A percentile compares a stretch with the other conserved stretches of the same genome.
phyloP scores from a whole-genome alignment of 2,113 vertebrate species.

The Trachemys scripta region DNA sequence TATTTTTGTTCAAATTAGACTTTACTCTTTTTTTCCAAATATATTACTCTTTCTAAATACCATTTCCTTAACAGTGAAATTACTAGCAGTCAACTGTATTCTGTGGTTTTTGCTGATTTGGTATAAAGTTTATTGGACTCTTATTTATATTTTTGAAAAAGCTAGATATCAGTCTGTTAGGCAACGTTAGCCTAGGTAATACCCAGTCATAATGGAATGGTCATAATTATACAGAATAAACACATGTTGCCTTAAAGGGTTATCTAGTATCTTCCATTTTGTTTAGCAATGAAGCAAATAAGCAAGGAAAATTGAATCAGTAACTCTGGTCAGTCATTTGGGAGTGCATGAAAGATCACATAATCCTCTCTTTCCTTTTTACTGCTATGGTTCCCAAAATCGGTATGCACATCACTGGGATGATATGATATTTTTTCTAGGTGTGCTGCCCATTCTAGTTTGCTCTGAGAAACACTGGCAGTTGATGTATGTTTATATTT shows the following conservation, averaged over 20 bases:
- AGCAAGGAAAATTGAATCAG: conserved; percentile 76
- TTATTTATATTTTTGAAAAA: conserved; percentile 82
- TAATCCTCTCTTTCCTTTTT: conserved; percentile 77
- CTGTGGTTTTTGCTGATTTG: conserved; percentile 80
- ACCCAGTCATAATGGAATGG: conserved; percentile 76
- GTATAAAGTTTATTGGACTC: conserved; percentile 79
- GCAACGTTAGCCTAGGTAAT: conserved; percentile 81
- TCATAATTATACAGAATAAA: conserved; percentile 84
- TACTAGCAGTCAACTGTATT: conserved; percentile 81
- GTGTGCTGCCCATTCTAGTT: conserved; percentile 81
- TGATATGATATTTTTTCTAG: conserved; percentile 77
- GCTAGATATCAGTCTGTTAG: conserved; percentile 84
- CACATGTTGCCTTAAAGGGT: conserved; percentile 89
- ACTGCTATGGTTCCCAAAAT: conserved; percentile 80
- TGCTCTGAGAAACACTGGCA: conserved; percentile 85
- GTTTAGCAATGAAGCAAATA: conserved; percentile 82
- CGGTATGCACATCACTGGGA: conserved; percentile 80
- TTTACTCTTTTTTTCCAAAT: conserved; percentile 56
- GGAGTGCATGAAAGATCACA: conserved; percentile 83
- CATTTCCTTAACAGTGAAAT: conserved; percentile 81
- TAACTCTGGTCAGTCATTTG: conserved; percentile 78
- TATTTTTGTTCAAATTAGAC: conserved; percentile 80
- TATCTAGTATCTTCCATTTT: conserved; percentile 88
- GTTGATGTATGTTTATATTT: conserved; percentile 86
- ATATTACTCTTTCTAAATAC: conserved; percentile 81